A percentile compares a stretch with the other conserved stretches of the same genome.
phyloP scores from a whole-genome alignment of 2,113 vertebrate species.

The Himantopus leucocephalus region DNA sequence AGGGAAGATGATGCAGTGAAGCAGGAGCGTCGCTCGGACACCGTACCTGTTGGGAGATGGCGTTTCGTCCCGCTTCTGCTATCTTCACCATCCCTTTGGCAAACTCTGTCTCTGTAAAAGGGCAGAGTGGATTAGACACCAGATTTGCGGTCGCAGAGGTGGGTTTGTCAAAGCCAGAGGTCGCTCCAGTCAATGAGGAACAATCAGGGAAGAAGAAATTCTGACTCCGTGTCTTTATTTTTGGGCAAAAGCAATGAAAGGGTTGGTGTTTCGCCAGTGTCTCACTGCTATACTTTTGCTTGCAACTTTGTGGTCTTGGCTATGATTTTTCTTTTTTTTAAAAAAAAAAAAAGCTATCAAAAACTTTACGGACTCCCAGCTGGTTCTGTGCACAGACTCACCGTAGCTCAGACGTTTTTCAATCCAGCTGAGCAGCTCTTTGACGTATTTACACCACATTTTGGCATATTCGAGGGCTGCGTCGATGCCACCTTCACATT shows the following conservation, averaged over 20 bases:
- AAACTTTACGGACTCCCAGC: rapidly evolving
- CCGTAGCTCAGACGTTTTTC: conserved; percentile 87
- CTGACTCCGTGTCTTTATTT: neutral
- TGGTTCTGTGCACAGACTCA: conserved; percentile 28
- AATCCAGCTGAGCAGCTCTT: conserved; percentile 89
- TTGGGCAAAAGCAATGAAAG: neutral
- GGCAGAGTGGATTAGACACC: neutral
- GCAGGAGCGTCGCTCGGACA: rapidly evolving
- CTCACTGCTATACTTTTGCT: neutral
- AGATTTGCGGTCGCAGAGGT: rapidly evolving
- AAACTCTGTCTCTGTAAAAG: conserved; percentile 72
- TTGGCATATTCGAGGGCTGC: conserved; percentile 87
- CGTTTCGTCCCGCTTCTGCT: conserved; percentile 79
- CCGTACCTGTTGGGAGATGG: conserved; percentile 81
- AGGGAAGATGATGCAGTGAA: neutral
- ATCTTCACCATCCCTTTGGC: conserved; percentile 85
- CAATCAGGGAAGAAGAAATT: neutral
- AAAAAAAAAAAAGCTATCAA: neutral
- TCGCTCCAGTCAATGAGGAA: too few relatives aligned
- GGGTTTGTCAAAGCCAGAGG: neutral
- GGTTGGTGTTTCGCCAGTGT: neutral
- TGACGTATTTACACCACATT: conserved; percentile 90
- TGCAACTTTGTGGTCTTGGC: neutral
- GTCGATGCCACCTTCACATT: conserved; percentile 85
- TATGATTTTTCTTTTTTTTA: too few relatives aligned